These are phyloP conservation scores for Pelobates fuscus DNA, from an alignment of 2,113 vertebrate species.

Conservation along the genomic window DNA sequence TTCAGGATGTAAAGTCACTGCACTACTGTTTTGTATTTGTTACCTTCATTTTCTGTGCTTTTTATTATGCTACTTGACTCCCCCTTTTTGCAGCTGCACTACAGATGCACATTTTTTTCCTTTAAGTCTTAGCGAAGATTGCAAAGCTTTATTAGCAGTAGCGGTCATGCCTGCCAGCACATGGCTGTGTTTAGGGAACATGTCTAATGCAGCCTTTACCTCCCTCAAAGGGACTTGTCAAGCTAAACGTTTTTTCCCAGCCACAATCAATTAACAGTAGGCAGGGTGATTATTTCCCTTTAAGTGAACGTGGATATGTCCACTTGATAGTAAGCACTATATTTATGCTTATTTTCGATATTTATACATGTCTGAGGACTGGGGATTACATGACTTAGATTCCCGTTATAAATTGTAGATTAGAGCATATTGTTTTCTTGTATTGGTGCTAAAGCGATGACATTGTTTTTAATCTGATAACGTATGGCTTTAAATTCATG, in stretches of 20 bases:
- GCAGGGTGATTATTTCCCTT: neutral
- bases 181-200: neutral
- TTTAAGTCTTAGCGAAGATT: neutral
- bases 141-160: neutral
- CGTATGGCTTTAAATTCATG: constrained; percentile 93
- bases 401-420: constrained; percentile 61
- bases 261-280: neutral
- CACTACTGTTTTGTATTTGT: too few relatives aligned
- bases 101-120: neutral
- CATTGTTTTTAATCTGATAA: constrained; percentile 97
- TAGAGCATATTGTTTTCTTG: constrained; percentile 64
- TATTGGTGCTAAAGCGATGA: constrained; percentile 82
- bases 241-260: neutral
- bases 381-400: constrained; percentile 51
- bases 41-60: too few relatives aligned
- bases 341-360: neutral
- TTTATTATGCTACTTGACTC: too few relatives aligned
- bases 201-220: neutral
- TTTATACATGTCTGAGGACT: neutral
- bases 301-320: neutral
- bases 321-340: neutral
- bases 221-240: neutral
- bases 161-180: neutral
- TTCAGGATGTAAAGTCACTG: too few relatives aligned
- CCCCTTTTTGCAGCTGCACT: too few relatives aligned